phyloP scores from a whole-genome alignment of 2,113 vertebrate genomes.

The Poeciliopsis prolifica region DNA sequence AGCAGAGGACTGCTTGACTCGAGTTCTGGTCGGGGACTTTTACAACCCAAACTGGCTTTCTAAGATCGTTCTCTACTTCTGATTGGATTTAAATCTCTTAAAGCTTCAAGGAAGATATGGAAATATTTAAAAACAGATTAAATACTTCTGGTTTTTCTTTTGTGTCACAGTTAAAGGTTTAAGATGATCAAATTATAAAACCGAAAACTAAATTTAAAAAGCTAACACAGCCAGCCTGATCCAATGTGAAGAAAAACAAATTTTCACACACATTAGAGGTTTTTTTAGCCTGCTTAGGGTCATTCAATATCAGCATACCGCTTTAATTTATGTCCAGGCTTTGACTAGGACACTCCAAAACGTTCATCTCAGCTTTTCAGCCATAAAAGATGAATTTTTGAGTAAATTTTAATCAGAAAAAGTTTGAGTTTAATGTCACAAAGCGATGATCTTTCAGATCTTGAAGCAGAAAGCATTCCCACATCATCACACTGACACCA shows the following conservation, averaged over 20 bases:
- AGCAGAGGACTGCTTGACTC: background rate
- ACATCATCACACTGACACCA: no score
- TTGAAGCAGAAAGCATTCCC: no score
- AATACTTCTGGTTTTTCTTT: background rate
- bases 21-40: slow-evolving; percentile 2
- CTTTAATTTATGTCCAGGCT: background rate
- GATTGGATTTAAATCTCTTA: background rate
- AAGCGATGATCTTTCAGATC: no score
- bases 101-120: background rate
- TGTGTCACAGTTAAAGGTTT: background rate
- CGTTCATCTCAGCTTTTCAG: background rate
- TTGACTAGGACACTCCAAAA: background rate
- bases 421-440: no score
- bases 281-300: background rate
- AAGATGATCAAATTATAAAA: background rate
- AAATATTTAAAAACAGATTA: background rate
- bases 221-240: no score
- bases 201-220: background rate
- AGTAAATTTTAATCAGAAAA: no score
- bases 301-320: background rate
- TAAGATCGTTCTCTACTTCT: slow-evolving; percentile 3
- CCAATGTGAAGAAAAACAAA: no score
- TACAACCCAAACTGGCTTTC: slow-evolving; percentile 28
- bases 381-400: no score
- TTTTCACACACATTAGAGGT: no score